phyloP scores from a whole-genome alignment of 2,888 invertebrate species.

The Nephrotoma guestfalica region DNA sequence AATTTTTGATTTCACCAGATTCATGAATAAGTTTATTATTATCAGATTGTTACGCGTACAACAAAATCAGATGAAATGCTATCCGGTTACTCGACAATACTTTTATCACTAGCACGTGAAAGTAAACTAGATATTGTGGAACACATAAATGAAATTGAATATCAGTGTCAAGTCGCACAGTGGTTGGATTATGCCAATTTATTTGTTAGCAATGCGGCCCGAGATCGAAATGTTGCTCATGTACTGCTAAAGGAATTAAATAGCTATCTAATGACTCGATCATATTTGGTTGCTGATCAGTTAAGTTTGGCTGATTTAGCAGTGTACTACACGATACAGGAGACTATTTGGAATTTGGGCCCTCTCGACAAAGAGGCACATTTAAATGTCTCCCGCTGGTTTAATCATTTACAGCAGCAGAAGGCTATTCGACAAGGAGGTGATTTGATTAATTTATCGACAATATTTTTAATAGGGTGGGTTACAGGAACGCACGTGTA shows the following conservation, averaged over 20 bases:
- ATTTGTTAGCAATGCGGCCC: conserved; percentile 25
- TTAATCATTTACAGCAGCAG: conserved; percentile 58
- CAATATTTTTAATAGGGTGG: conserved; percentile 30
- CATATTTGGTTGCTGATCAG: conserved; percentile 41
- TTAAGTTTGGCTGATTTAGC: conserved; percentile 54
- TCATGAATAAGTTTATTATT: conserved; percentile 6
- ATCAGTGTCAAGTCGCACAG: conserved; percentile 37
- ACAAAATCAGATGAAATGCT: conserved; percentile 25
- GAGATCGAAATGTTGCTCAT: conserved; percentile 23
- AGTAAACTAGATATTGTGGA: conserved; percentile 26
- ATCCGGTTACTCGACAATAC: conserved; percentile 34
- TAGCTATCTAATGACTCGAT: conserved; percentile 34
- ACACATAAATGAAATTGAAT: conserved; percentile 20
- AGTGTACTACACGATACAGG: conserved; percentile 49
- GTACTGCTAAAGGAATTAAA: conserved; percentile 37
- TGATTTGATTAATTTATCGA: conserved; percentile 27
- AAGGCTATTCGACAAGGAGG: conserved; percentile 38
- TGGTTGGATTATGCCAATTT: conserved; percentile 51
- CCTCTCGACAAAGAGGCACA: conserved; percentile 51
- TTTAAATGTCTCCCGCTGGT: conserved; percentile 61
- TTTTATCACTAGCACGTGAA: conserved; percentile 34
- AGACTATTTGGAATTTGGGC: conserved; percentile 50
- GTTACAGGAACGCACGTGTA: conserved; percentile 30
- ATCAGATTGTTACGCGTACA: conserved; percentile 36
- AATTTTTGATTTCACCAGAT: background rate